These are phyloP conservation scores for Nyctibius grandis DNA, from an alignment of 2,797 vertebrate species.

Conservation along the genomic window DNA sequence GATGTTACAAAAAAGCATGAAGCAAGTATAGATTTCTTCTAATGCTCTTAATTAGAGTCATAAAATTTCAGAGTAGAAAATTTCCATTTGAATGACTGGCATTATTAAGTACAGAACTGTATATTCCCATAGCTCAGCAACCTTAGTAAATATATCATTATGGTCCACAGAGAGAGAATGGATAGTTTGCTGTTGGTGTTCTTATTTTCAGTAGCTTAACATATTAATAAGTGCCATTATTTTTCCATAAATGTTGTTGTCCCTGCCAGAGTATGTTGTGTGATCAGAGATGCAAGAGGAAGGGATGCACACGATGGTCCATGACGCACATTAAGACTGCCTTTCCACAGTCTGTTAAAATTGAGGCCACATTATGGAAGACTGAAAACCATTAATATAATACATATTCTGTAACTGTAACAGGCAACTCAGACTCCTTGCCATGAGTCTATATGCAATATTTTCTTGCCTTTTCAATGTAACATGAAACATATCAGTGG, in stretches of 20 bases:
- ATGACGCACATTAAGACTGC: not conserved
- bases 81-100: constrained; percentile 10
- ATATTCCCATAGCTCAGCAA: constrained; percentile 10
- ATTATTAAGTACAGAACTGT: not conserved
- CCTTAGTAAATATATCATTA: constrained; percentile 16
- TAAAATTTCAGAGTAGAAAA: not conserved
- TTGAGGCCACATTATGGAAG: not conserved
- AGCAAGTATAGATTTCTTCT: not conserved
- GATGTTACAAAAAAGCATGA: not conserved
- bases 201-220: not conserved
- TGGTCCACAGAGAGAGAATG: not conserved
- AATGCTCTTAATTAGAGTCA: constrained; percentile 11
- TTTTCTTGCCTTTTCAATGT: not conserved
- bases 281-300: not conserved
- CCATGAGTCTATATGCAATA: not conserved
- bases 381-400: not conserved
- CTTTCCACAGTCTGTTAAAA: not conserved
- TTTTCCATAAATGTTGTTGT: not conserved
- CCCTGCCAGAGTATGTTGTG: not conserved
- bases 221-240: not conserved
- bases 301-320: not conserved
- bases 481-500: not conserved
- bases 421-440: not conserved
- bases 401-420: not conserved
- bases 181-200: not conserved